Base-by-base conservation (phyloP, 2,888 invertebrate genomes). In the Synergus gifuensis region DNA sequence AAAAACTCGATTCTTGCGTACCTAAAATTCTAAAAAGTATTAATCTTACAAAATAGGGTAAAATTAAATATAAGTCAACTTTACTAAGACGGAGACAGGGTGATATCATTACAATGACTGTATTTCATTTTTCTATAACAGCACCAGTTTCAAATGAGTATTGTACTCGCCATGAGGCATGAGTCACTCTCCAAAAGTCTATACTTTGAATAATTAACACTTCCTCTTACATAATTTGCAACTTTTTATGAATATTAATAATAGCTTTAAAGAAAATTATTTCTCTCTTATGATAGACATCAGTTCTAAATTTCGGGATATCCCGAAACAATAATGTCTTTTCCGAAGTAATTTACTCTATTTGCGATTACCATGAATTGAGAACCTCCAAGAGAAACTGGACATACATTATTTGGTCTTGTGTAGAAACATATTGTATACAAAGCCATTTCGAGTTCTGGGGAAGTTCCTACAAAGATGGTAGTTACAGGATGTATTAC, bases 371-470 rank as follows among this genome's bases (percentile, higher is more conserved):
- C 95, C 78, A 94, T 93, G 81, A 98, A 94, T 78, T 94, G 94
- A 83, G 95, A 95, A 66, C 95, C 96, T 79, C 94, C 95, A 81
- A 97, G 92, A 76, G 95, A 94, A 28, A 98, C 93, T 0, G 95
- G 96, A 87, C 98, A 98, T 9, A 95, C 94, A 82, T 94, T 93
- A 89, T 96, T 96, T 0, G 96, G 95, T 54, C 97, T 94, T 36
- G 96, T 93, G 77, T 97, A 93, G 91, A 96, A 98, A 90, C 98
- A 98, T 14, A 98, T 93, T 0, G 98, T 97, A 91, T 98, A 98
- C 3, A 98, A 92, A 0, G 98, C 97, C 92, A 98, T 94, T 92
- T 98, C 98, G 85, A 98, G 93, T 93, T 98, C 98, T 0, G 98
- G 98, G 73, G 98, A 97, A 8, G 97, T 96, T 40, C 97, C 97